Conservation (phyloP, 1,140 invertebrate genomes). For the Ridgeia piscesae region DNA sequence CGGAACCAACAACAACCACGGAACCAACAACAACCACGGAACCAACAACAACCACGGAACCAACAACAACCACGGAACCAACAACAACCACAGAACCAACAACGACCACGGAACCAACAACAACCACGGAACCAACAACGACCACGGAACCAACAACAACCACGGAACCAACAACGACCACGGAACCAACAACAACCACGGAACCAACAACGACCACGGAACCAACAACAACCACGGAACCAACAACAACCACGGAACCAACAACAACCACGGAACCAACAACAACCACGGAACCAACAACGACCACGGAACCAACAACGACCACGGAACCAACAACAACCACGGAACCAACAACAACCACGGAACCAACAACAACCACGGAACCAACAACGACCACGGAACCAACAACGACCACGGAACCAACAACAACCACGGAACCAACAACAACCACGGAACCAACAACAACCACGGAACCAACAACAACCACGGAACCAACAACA, state of each 20-base stretch:
- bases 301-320: too few relatives aligned
- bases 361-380: too few relatives aligned
- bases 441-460: too few relatives aligned
- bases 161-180: not conserved
- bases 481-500: too few relatives aligned
- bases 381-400: too few relatives aligned
- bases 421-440: too few relatives aligned
- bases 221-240: not conserved
- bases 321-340: too few relatives aligned
- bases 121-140: not conserved
- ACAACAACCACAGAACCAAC: not conserved
- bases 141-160: not conserved
- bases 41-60: not conserved
- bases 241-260: not conserved
- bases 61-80: not conserved
- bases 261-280: not conserved
- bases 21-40: not conserved
- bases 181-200: not conserved
- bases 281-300: not conserved
- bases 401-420: too few relatives aligned
- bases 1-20: not conserved
- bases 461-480: too few relatives aligned
- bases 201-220: not conserved
- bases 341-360: too few relatives aligned
- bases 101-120: not conserved